phyloP scores from a whole-genome alignment of 53 echinoderm and acorn worm genomes.

The Zoroaster sp. region DNA sequence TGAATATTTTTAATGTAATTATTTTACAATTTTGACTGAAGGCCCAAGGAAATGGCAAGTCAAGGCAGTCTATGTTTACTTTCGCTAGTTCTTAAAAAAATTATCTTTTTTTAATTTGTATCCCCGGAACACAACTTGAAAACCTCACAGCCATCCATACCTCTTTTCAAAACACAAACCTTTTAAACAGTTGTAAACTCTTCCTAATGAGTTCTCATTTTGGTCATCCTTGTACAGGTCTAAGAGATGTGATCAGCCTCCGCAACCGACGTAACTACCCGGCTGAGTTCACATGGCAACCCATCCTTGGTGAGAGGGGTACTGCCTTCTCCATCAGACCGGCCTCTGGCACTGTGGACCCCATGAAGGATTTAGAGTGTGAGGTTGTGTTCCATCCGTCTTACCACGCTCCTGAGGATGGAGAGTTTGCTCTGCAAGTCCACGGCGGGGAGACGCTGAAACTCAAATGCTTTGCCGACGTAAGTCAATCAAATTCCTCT shows the following conservation, averaged over 20 bases:
- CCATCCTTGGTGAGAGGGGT: conserved; percentile 86
- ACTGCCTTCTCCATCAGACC: conserved; percentile 98
- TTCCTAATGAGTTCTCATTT: not conserved
- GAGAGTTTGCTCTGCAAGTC: conserved; percentile 90
- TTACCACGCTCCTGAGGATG: conserved; percentile 95
- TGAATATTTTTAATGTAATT: too few species aligned
- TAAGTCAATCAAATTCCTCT: conserved; percentile 49
- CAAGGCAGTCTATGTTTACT: too few species aligned
- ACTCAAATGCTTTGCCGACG: conserved; percentile 85
- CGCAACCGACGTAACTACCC: conserved; percentile 89
- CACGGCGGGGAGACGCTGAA: conserved; percentile 83
- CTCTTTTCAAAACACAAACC: too few species aligned
- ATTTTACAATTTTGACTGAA: too few species aligned
- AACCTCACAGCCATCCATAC: too few species aligned
- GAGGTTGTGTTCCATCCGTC: conserved; percentile 98
- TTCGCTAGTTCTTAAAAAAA: too few species aligned
- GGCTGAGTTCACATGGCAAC: conserved; percentile 96
- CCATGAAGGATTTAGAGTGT: conserved; percentile 91
- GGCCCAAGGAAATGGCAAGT: too few species aligned
- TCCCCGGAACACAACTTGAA: too few species aligned
- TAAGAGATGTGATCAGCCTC: conserved; percentile 88
- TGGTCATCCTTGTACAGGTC: conserved; percentile 46
- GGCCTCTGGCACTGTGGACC: conserved; percentile 92
- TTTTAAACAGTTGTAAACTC: too few species aligned
- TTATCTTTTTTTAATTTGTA: too few species aligned